Evolutionary conservation across 2,797 vertebrate genomes (phyloP).

Genomic region (Mormyrops attenuatus): DNA sequence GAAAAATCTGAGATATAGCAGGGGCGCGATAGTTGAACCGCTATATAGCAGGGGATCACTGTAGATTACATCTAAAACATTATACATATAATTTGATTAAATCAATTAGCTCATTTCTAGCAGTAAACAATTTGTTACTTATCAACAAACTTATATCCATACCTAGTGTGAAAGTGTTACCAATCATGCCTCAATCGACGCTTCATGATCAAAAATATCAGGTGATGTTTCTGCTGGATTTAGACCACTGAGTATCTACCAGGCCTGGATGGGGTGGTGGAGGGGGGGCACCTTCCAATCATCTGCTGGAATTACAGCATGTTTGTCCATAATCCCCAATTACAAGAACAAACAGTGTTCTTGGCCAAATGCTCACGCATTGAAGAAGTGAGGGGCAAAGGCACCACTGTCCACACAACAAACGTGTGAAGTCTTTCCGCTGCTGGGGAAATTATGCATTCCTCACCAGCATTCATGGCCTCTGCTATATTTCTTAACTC

Average conservation of each 20-base stretch:
- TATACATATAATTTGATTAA: neutral
- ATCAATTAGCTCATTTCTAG: neutral
- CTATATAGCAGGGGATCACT: too few species aligned
- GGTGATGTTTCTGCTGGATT: neutral
- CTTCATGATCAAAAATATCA: neutral
- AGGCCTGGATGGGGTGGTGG: neutral
- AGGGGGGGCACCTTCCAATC: neutral
- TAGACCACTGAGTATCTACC: neutral
- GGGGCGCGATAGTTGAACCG: too few species aligned
- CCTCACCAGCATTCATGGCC: neutral
- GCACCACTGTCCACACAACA: neutral
- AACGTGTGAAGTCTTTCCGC: neutral
- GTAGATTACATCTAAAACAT: neutral
- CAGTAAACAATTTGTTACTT: neutral
- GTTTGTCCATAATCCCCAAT: neutral
- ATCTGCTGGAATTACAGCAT: neutral
- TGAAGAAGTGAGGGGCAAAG: neutral
- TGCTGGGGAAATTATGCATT: neutral
- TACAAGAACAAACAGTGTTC: slow-evolving; percentile 7
- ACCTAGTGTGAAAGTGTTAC: too few species aligned
- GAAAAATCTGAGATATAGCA: too few species aligned
- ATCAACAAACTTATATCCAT: neutral
- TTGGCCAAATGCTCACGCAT: neutral
- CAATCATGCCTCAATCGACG: neutral
- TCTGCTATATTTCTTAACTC: neutral